Conservation (phyloP, 2,113 vertebrate genomes). For the Osmerus mordax region DNA sequence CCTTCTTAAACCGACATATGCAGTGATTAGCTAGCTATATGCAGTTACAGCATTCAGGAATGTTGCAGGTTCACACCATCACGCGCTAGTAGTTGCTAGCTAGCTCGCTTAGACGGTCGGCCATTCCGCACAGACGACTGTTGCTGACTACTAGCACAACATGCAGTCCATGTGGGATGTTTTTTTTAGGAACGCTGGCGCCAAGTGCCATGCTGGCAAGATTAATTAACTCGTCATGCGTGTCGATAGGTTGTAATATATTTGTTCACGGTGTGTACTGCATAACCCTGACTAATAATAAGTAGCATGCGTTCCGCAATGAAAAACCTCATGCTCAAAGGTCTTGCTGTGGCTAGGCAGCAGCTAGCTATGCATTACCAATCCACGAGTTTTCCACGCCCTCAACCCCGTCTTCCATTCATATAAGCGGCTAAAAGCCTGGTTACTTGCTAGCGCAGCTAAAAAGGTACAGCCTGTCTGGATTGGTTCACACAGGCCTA, state of each 20-base stretch:
- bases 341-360: neutral
- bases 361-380: neutral
- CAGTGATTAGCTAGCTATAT: too few relatives aligned
- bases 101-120: neutral
- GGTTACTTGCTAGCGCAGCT: neutral
- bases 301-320: neutral
- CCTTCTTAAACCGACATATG: too few relatives aligned
- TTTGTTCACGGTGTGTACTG: neutral
- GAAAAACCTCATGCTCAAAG: neutral
- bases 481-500: conserved; percentile 32
- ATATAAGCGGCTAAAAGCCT: conserved; percentile 9
- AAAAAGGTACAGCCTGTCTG: neutral
- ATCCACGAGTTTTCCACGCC: conserved; percentile 50
- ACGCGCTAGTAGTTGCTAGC: neutral
- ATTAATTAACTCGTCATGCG: neutral
- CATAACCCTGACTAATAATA: neutral
- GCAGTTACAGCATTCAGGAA: too few relatives aligned
- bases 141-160: conserved; percentile 7
- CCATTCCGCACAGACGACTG: neutral
- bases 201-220: conserved; percentile 46
- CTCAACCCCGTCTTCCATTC: conserved; percentile 30
- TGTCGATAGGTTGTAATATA: too few relatives aligned
- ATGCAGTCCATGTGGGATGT: conserved; percentile 28
- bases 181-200: conserved; percentile 40
- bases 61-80: too few relatives aligned